phyloP scores from a whole-genome alignment of 92 coral and sea anemone genomes.

The Zoanthus gigantus region DNA sequence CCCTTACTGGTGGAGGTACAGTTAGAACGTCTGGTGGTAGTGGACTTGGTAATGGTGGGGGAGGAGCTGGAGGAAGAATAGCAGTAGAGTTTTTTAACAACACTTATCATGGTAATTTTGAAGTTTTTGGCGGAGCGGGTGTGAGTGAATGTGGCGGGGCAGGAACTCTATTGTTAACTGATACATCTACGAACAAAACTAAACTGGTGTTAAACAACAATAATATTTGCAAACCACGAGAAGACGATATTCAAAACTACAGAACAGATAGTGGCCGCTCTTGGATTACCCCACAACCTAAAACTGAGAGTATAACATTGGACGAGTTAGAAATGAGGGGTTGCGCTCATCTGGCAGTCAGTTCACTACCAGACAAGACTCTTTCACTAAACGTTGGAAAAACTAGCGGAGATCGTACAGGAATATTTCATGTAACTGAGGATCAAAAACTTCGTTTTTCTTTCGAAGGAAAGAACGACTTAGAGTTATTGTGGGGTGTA shows the following conservation, averaged over 20 bases:
- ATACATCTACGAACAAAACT: constrained; percentile 33
- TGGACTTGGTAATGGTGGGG: constrained; percentile 70
- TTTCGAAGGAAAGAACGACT: constrained; percentile 32
- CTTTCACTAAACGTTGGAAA: constrained; percentile 59
- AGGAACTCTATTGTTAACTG: constrained; percentile 61
- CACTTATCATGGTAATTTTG: constrained; percentile 63
- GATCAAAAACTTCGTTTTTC: constrained; percentile 58
- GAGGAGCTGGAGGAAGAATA: constrained; percentile 81
- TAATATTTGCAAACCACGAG: constrained; percentile 59
- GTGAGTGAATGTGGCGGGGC: constrained; percentile 65
- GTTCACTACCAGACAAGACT: constrained; percentile 29
- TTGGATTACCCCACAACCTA: constrained; percentile 61
- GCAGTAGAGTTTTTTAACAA: constrained; percentile 58
- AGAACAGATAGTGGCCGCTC: constrained; percentile 69
- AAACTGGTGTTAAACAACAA: constrained; percentile 68
- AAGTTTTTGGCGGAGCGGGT: constrained; percentile 72
- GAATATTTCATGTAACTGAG: constrained; percentile 65
- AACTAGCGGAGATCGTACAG: constrained; percentile 70
- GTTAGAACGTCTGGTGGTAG: constrained; percentile 72
- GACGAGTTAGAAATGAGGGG: constrained; percentile 74
- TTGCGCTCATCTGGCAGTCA: constrained; percentile 63
- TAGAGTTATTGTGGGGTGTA: constrained; percentile 74
- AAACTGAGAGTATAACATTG: constrained; percentile 44
- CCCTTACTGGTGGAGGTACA: constrained; percentile 66
- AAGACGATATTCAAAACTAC: constrained; percentile 63